Evolutionary conservation across 2,113 vertebrate genomes (phyloP).

Genomic region (Caretta caretta): DNA sequence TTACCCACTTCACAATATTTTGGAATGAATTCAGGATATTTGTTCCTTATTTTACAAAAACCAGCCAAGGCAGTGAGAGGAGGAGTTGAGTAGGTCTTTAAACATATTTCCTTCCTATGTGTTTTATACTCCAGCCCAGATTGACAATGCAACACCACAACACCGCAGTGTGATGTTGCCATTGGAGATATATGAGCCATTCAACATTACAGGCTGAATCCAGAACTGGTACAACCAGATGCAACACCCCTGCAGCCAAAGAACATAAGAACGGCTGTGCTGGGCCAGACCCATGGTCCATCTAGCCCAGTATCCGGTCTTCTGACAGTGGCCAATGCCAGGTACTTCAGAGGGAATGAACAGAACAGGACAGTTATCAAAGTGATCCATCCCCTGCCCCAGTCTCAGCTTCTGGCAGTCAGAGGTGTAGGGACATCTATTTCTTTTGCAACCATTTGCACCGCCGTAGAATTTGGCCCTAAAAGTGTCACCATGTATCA

Average conservation of each 20-base stretch:
- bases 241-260: background rate
- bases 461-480: background rate
- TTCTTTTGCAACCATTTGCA: background rate
- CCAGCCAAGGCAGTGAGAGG: accelerated
- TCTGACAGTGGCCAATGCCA: no score
- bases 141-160: accelerated
- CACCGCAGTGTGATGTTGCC: accelerated
- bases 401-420: no score
- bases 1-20: accelerated
- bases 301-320: no score
- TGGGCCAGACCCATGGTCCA: no score
- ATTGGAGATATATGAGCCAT: background rate
- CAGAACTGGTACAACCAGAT: accelerated
- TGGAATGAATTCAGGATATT: background rate
- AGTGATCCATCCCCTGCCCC: no score
- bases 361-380: no score
- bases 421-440: no score
- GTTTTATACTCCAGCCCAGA: background rate
- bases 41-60: background rate
- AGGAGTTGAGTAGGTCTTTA: background rate
- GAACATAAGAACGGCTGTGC: no score
- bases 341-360: no score
- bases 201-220: background rate
- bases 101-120: accelerated
- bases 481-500: background rate